Evolutionary conservation across 2,888 invertebrate genomes (phyloP).

Genomic region (Phymatocera aterrima): DNA sequence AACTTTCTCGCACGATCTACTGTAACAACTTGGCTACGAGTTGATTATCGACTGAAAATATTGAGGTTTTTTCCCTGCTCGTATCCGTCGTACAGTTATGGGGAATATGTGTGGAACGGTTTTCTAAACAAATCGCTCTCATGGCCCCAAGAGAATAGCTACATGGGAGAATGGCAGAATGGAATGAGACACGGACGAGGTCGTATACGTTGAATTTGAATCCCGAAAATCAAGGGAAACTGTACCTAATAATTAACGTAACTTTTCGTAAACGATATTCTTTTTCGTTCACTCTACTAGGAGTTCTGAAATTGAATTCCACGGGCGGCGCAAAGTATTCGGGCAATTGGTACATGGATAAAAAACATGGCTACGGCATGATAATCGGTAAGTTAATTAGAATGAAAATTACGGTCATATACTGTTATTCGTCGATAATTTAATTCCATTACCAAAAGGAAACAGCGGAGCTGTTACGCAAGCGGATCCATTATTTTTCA

Average conservation of each 20-base stretch:
- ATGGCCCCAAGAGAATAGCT: constrained; percentile 76
- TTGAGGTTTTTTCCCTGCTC: neutral
- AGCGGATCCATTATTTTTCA: constrained; percentile 75
- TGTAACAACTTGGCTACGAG: too few species aligned
- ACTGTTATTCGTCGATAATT: neutral
- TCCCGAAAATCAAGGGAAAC: neutral
- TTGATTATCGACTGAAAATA: too few species aligned
- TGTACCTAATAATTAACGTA: neutral
- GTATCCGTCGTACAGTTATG: constrained; percentile 68
- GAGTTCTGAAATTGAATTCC: constrained; percentile 75
- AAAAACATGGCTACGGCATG: constrained; percentile 78
- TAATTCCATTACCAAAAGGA: constrained; percentile 62
- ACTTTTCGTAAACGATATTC: neutral
- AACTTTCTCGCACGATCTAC: neutral
- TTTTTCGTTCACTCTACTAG: constrained; percentile 54
- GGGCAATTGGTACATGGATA: constrained; percentile 77
- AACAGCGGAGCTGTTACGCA: constrained; percentile 77
- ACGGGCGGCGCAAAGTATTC: constrained; percentile 77
- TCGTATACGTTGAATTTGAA: constrained; percentile 57
- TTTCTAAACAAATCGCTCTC: constrained; percentile 77
- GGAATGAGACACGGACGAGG: constrained; percentile 78
- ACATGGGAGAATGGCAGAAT: constrained; percentile 78
- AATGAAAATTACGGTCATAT: neutral
- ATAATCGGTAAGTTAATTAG: constrained; percentile 55
- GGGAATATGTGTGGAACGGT: constrained; percentile 79